phyloP scores from a whole-genome alignment of 2,888 invertebrate genomes.

The Drosophila anomalata region DNA sequence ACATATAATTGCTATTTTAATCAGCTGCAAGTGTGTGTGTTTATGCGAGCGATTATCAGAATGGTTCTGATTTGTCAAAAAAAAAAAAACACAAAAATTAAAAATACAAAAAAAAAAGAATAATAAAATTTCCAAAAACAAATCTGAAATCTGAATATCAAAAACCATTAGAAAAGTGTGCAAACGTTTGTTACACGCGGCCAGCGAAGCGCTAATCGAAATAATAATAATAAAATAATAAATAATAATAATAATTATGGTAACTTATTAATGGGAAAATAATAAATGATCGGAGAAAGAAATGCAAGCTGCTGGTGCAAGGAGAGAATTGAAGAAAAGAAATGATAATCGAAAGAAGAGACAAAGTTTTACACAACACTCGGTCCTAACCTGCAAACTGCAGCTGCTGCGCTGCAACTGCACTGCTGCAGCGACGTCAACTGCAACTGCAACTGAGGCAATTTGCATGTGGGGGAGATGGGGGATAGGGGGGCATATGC shows the following conservation, averaged over 20 bases:
- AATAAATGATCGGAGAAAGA: slow-evolving; percentile 16
- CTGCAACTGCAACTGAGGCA: slow-evolving; percentile 47
- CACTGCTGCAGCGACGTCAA: slow-evolving; percentile 38
- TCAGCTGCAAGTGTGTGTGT: slow-evolving; percentile 42
- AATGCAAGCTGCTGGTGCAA: slow-evolving; percentile 21
- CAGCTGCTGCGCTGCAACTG: slow-evolving; percentile 36
- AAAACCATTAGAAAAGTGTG: slow-evolving; percentile 53
- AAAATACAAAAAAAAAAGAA: slow-evolving; percentile 17
- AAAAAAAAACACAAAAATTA: background rate
- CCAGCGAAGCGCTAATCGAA: slow-evolving; percentile 40
- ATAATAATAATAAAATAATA: slow-evolving; percentile 13
- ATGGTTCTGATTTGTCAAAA: slow-evolving; percentile 3
- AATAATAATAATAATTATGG: slow-evolving; percentile 10
- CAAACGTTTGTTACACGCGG: slow-evolving; percentile 77
- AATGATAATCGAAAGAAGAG: slow-evolving; percentile 24
- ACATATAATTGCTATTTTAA: slow-evolving; percentile 33
- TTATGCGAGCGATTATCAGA: slow-evolving; percentile 71
- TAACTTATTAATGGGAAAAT: slow-evolving; percentile 5
- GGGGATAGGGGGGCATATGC: slow-evolving; percentile 59
- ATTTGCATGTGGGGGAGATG: slow-evolving; percentile 66
- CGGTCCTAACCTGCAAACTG: slow-evolving; percentile 76
- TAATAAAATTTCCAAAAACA: slow-evolving; percentile 33
- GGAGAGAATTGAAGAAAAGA: slow-evolving; percentile 9
- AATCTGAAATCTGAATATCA: background rate
- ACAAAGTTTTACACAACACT: slow-evolving; percentile 76